Conservation (phyloP, 1,140 invertebrate genomes). For the Carposina sasakii region DNA sequence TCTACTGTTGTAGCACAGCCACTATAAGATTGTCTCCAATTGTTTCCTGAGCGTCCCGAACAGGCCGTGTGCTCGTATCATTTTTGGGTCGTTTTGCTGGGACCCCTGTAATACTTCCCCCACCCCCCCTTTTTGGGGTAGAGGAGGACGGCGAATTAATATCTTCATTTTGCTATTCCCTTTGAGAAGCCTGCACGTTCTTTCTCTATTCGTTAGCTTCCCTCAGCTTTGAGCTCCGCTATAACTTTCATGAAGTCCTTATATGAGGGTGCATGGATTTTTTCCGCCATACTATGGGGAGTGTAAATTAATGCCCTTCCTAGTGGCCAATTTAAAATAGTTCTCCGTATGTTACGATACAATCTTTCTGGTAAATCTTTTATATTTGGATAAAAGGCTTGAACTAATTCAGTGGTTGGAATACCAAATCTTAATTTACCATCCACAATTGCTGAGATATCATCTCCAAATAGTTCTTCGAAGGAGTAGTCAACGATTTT, state of each 20-base stretch:
- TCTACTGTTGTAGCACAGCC: not conserved
- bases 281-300: constrained; percentile 2
- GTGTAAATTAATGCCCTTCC: constrained; percentile 6
- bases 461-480: not conserved
- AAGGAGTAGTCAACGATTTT: not conserved
- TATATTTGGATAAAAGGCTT: not conserved
- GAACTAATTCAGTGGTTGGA: constrained; percentile 1
- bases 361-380: not conserved
- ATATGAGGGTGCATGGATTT: not conserved
- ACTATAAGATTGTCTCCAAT: not conserved
- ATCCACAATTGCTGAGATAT: not conserved
- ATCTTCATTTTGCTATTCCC: not conserved
- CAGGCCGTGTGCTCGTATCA: too few species aligned
- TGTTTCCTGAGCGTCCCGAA: too few species aligned
- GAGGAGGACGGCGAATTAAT: not conserved
- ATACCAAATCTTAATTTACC: constrained; percentile 2
- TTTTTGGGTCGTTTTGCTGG: too few species aligned
- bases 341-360: not conserved
- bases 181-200: not conserved
- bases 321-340: not conserved
- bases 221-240: not conserved
- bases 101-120: not conserved
- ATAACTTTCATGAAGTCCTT: not conserved
- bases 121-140: not conserved
- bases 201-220: too few species aligned